These are phyloP conservation scores for Drosophila longiperda DNA, from an alignment of 2,888 invertebrate species.

Conservation along the genomic window DNA sequence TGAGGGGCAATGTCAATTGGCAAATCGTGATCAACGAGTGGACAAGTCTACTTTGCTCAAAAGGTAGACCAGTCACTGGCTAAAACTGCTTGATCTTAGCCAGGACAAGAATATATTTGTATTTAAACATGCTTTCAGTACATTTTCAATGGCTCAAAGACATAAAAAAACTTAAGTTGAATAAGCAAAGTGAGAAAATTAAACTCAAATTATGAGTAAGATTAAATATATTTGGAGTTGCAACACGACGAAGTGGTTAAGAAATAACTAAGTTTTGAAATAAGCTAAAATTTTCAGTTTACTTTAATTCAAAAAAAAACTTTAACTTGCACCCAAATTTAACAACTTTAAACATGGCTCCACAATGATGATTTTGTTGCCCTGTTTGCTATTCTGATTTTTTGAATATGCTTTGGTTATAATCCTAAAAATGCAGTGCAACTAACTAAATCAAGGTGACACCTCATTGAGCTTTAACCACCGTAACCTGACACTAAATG, in stretches of 20 bases:
- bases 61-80: background rate
- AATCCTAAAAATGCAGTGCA: constrained; percentile 39
- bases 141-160: background rate
- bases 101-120: background rate
- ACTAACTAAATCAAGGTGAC: constrained; percentile 67
- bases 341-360: background rate
- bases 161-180: background rate
- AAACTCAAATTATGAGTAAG: background rate
- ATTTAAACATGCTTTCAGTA: background rate
- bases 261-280: background rate
- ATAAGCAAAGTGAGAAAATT: background rate
- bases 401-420: background rate
- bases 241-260: background rate
- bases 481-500: constrained; percentile 53
- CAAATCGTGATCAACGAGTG: constrained; percentile 28
- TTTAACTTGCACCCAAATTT: accelerated
- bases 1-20: constrained; percentile 20
- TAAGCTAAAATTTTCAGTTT: background rate
- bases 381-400: background rate
- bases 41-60: constrained; percentile 2
- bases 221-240: background rate
- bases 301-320: background rate
- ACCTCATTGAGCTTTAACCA: constrained; percentile 74
- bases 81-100: background rate
- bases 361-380: too few relatives aligned